These are phyloP conservation scores for Urophycis tenuis DNA, from an alignment of 2,797 vertebrate genomes.

Conservation along the genomic window DNA sequence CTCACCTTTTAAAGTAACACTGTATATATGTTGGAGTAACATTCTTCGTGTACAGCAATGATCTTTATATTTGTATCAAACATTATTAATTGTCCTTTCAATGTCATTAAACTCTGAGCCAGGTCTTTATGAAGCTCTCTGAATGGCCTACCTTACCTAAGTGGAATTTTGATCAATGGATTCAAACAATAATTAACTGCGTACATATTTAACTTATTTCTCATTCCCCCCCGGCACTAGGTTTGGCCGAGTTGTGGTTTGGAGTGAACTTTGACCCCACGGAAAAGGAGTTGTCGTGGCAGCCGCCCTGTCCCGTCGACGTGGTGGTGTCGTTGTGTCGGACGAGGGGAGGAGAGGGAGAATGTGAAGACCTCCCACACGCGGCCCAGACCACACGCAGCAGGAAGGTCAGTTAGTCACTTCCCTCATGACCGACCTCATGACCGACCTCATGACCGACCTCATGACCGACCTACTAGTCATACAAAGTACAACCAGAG, in stretches of 20 bases:
- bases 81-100: background rate
- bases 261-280: conserved; percentile 62
- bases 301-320: conserved; percentile 53
- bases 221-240: conserved; percentile 34
- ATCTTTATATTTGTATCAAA: background rate
- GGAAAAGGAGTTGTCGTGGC: conserved; percentile 61
- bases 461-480: too few species aligned
- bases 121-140: background rate
- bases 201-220: too few species aligned
- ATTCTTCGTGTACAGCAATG: background rate
- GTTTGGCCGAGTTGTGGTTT: conserved; percentile 66
- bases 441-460: too few species aligned
- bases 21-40: too few species aligned
- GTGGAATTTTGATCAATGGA: too few species aligned
- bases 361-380: conserved; percentile 48
- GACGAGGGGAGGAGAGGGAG: conserved; percentile 16
- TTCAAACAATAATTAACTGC: background rate
- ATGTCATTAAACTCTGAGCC: background rate
- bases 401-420: conserved; percentile 60
- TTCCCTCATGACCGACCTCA: too few species aligned
- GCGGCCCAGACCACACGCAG: conserved; percentile 44
- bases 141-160: too few species aligned
- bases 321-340: conserved; percentile 56
- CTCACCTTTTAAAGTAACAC: background rate
- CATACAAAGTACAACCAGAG: too few species aligned